Base-by-base conservation (phyloP, 2,888 invertebrate genomes). In the Amiota mariae region DNA sequence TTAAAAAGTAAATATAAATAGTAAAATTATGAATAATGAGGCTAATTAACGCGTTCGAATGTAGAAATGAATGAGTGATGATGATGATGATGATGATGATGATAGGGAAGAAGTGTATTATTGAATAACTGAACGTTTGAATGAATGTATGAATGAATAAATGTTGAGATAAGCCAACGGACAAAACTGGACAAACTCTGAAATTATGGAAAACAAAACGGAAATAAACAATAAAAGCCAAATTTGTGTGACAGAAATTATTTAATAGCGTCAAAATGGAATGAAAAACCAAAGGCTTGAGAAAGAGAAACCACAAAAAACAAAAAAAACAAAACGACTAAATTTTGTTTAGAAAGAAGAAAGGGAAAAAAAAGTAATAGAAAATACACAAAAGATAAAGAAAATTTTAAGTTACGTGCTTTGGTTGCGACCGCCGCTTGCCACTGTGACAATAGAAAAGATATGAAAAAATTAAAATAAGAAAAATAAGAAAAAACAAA, bases 191-290 rank as follows among this genome's bases (percentile, higher is more conserved):
- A 15, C 18, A 15, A 18, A 2, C 57, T n/a, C 15, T 57, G 20
- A 15, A 57, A 18, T 4, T 11, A 20, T 20, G 8, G 8, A 10
- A 13, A 20, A 10, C 15, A 20, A 59, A 20, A 59, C 82, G 85
- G 84, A 85, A 85, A 81, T 79, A 81, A 82, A 83, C 85, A 85
- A 85, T 83, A 80, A 85, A 85, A 77, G 77, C 36, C 81, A 85
- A 83, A 83, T 84, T 84, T 83, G 82, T 86, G 85, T 86, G 84
- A 84, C 84, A 84, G 83, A 84, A 84, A 84, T 84, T 83, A 83
- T 84, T 85, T 84, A 84, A 85, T 82, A 85, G 84, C 84, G n/a
- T 83, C 85, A 83, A 85, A 68, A 78, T 54, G 74, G 24, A 47
- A 51, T 47, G 36, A 18, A 61, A 61, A 36, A 64, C 12, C 36